A percentile compares a stretch with the other conserved stretches of the same genome.
Evolutionary conservation across 2,888 invertebrate genomes (phyloP).

Genomic region (Cremastinae sp.): DNA sequence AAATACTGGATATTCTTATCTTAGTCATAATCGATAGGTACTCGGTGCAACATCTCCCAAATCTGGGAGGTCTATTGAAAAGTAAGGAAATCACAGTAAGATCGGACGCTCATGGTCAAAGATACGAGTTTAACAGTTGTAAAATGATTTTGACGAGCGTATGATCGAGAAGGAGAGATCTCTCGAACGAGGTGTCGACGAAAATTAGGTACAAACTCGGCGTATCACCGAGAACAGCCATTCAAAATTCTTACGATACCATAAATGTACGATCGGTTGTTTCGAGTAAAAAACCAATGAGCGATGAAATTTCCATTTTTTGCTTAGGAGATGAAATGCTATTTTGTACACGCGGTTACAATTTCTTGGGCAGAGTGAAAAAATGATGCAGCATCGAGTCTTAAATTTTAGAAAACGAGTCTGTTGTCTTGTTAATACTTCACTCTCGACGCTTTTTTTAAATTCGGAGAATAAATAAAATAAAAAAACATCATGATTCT

Average conservation of each 20-base stretch:
- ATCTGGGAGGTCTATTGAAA: background rate
- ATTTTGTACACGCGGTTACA: slow-evolving; percentile 6
- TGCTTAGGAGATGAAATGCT: slow-evolving; percentile 6
- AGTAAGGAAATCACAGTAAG: slow-evolving; percentile 34
- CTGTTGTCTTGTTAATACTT: too few relatives aligned
- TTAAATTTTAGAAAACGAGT: too few relatives aligned
- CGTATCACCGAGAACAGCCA: slow-evolving; percentile 17
- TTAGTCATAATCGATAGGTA: slow-evolving; percentile 36
- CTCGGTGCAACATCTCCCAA: background rate
- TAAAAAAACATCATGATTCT: too few relatives aligned
- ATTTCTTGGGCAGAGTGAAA: too few relatives aligned
- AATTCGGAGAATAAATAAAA: too few relatives aligned
- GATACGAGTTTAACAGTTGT: too few relatives aligned
- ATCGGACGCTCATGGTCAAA: too few relatives aligned
- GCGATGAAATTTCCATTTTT: slow-evolving; percentile 10
- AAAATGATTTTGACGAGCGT: background rate
- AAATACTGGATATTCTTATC: slow-evolving; percentile 52
- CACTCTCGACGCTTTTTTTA: too few relatives aligned
- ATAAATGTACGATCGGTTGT: slow-evolving; percentile 42
- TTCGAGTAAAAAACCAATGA: slow-evolving; percentile 28
- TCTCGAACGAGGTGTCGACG: background rate
- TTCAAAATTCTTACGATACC: slow-evolving; percentile 43
- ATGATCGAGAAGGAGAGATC: slow-evolving; percentile 2
- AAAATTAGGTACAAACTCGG: slow-evolving; percentile 28
- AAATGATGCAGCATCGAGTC: too few relatives aligned